Evolutionary conservation across 2,797 vertebrate genomes (phyloP), one percentile per base, ranked within the genome.

Genomic region (Acipenser oxyrinchus): DNA sequence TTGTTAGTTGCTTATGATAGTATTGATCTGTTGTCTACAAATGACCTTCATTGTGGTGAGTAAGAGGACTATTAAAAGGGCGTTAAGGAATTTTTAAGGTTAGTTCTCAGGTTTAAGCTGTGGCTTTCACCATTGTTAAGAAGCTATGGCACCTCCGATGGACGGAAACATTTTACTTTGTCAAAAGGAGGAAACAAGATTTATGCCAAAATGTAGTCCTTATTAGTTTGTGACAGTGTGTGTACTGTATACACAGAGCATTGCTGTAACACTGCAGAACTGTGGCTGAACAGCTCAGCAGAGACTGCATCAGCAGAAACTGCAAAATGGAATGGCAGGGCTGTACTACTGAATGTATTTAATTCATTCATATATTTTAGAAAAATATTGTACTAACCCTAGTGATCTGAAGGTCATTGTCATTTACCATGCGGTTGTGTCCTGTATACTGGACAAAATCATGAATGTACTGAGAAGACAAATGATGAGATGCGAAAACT

Each of bases 91-190:
- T 37, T 37, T 37, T 71, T 8, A 61, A 74, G 55, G 73, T 74
- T 57, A 78, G 80, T 77, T 81, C 86, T 89, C 86, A 88, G 86
- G 87, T 86, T 76, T 76, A 74, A 64, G 65, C 69, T 66, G 65
- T 74, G 69, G 78, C 80, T 70, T 72, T 75, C 75, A 70, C 58
- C 12, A 55, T 60, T 70, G 67, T 12, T 51, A 62, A 60, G 23
- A 73, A 76, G 73, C 68, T 71, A 51, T 60, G 12, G 69, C 74
- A 55, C 23, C 23, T 37, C 23, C 23, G 23, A 37, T 37, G 23
- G 2, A 37, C 23, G 23, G 23, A 75, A 69, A 70, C 70, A 61
- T 57, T 49, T 11, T 68, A 67, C 73, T 76, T 73, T 78, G 55
- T 55, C 74, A 76, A 75, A 58, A 58, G 71, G 67, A 76, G 78